Evolutionary conservation across 2,888 invertebrate genomes (phyloP).

Genomic region (Gymnosoma rotundatum): DNA sequence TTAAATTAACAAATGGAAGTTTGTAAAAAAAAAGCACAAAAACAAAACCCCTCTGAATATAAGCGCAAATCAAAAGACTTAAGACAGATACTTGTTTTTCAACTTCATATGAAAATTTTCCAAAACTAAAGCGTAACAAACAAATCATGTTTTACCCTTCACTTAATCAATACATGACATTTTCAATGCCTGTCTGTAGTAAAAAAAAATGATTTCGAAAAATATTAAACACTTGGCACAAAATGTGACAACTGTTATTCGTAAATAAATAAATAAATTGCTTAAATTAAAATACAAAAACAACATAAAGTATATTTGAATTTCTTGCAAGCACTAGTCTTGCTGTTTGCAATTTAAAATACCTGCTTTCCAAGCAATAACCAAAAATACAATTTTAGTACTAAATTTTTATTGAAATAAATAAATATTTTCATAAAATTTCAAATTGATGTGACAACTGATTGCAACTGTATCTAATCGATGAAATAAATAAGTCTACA

Average conservation of each 20-base stretch:
- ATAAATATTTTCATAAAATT: constrained; percentile 61
- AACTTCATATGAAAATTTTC: constrained; percentile 21
- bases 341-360: constrained; percentile 6
- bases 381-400: constrained; percentile 17
- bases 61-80: constrained; percentile 49
- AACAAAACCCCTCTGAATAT: background rate
- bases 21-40: background rate
- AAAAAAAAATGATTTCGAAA: constrained; percentile 5
- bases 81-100: constrained; percentile 43
- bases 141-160: constrained; percentile 66
- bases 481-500: constrained; percentile 59
- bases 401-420: constrained; percentile 3
- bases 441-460: constrained; percentile 70
- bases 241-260: constrained; percentile 65
- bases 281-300: constrained; percentile 14
- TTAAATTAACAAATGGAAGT: too few species aligned
- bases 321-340: background rate
- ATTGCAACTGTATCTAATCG: constrained; percentile 70
- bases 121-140: constrained; percentile 32
- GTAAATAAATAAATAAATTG: constrained; percentile 47
- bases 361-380: constrained; percentile 35
- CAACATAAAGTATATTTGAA: background rate
- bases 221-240: constrained; percentile 61
- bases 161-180: constrained; percentile 65
- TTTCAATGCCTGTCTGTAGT: constrained; percentile 49